Evolutionary conservation across 2,888 invertebrate genomes (phyloP).

Genomic region (Lamellibrachia columna): DNA sequence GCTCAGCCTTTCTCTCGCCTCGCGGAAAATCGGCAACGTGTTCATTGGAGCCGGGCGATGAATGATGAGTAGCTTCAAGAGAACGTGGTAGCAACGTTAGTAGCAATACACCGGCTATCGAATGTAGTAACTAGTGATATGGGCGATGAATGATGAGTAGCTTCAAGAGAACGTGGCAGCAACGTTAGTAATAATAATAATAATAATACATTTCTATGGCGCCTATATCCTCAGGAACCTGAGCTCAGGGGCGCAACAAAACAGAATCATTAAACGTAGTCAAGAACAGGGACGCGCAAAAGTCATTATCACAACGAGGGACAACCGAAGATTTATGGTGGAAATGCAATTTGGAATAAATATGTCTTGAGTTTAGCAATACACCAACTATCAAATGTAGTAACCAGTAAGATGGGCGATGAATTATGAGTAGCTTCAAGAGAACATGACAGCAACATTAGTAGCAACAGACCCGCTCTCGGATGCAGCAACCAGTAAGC

Average conservation of each 20-base stretch:
- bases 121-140: not conserved
- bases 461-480: not conserved
- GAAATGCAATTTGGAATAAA: no score
- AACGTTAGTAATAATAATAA: not conserved
- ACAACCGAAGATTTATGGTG: no score
- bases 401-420: conserved; percentile 46
- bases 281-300: no score
- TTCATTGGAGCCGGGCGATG: conserved; percentile 56
- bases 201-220: no score
- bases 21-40: conserved; percentile 57
- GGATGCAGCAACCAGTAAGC: not conserved
- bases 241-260: no score
- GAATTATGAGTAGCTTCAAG: conserved; percentile 48
- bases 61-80: not conserved
- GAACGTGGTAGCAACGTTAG: not conserved
- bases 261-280: no score
- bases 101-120: not conserved
- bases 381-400: no score
- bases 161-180: no score
- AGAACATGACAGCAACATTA: not conserved
- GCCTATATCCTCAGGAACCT: no score
- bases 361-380: no score
- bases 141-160: conserved; percentile 46
- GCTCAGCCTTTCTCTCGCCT: conserved; percentile 52
- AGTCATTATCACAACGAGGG: no score